phyloP scores from a whole-genome alignment of 1,140 invertebrate species.

The Lepidurus packardi region DNA sequence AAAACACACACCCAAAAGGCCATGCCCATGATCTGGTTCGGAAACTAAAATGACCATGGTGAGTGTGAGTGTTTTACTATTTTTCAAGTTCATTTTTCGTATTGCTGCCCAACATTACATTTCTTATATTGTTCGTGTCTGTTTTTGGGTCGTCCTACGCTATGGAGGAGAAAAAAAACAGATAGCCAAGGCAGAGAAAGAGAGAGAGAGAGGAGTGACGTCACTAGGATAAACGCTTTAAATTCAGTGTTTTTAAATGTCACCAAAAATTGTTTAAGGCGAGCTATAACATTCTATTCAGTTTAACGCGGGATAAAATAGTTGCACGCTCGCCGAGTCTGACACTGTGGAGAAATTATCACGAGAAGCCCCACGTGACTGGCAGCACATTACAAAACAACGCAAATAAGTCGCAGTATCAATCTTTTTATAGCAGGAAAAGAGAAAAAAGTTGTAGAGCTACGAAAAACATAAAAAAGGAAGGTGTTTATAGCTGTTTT shows the following conservation, averaged over 20 bases:
- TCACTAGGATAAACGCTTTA: not conserved
- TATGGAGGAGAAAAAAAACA: no score
- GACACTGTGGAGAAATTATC: not conserved
- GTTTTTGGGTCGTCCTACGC: no score
- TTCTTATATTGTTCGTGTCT: no score
- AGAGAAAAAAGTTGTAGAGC: not conserved
- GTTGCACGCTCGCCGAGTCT: not conserved
- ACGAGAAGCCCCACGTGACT: conserved; percentile 16
- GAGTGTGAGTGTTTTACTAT: not conserved
- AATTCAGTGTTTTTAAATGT: not conserved
- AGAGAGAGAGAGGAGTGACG: not conserved
- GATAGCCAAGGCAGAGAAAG: not conserved
- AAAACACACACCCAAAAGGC: conserved; percentile 2
- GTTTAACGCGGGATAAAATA: conserved; percentile 4
- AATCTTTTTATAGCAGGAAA: not conserved
- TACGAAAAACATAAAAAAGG: no score
- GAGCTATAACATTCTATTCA: not conserved
- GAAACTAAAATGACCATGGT: conserved; percentile 22
- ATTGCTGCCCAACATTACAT: no score
- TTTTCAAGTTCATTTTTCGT: no score
- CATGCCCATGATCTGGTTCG: not conserved
- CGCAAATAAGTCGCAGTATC: conserved; percentile 14
- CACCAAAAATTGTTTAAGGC: not conserved
- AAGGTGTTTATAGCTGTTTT: no score
- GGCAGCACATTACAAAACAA: not conserved